A percentile compares a stretch with the other conserved stretches of the same genome.
Conservation (phyloP, 1,140 invertebrate species). For the Heliothis subflexa region DNA sequence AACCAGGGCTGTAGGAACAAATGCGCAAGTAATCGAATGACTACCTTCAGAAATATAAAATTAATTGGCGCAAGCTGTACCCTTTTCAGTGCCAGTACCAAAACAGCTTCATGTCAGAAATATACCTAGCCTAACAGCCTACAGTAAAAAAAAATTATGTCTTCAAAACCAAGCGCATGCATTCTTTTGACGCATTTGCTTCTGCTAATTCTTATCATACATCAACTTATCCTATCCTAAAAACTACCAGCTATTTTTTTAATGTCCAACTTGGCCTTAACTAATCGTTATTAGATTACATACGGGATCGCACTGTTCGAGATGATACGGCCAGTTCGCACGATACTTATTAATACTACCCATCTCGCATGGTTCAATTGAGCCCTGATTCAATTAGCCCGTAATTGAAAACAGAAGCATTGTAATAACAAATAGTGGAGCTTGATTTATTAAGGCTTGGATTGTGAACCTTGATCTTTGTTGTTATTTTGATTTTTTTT, state of each 20-base stretch:
- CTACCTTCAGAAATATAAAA: too few species aligned
- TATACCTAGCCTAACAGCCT: too few species aligned
- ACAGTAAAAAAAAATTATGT: too few species aligned
- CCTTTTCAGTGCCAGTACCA: too few species aligned
- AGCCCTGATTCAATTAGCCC: constrained; percentile 23
- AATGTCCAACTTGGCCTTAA: constrained; percentile 55
- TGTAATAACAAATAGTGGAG: constrained; percentile 13
- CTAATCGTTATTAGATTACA: constrained; percentile 61
- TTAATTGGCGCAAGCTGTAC: too few species aligned
- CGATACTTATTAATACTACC: constrained; percentile 51
- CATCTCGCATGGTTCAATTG: constrained; percentile 2
- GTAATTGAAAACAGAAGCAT: constrained; percentile 36
- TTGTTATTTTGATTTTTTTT: too few species aligned
- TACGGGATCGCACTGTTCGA: constrained; percentile 46
- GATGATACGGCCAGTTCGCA: constrained; percentile 50
- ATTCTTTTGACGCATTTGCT: too few species aligned
- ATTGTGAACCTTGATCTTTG: too few species aligned
- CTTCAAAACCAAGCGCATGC: too few species aligned
- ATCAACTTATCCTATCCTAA: background rate
- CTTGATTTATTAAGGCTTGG: background rate
- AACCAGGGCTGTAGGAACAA: too few species aligned
- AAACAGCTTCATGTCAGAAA: too few species aligned
- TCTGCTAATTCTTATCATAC: background rate
- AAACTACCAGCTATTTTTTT: background rate
- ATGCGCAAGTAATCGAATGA: too few species aligned